Conservation (phyloP, 2,888 invertebrate species). For the Meloe dianella region DNA sequence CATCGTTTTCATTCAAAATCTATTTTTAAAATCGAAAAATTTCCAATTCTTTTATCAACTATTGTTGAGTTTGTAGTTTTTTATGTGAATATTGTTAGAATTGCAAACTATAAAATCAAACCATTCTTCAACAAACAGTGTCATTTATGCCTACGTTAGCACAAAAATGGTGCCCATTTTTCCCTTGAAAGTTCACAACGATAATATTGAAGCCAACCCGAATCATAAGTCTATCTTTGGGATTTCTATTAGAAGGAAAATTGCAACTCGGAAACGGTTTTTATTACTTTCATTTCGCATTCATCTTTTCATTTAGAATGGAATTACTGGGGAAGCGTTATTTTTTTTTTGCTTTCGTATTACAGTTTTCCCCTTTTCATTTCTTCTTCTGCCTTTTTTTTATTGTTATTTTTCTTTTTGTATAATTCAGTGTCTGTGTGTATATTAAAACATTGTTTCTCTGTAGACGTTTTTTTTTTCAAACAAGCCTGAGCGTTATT, state of each 20-base stretch:
- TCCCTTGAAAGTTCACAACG: not conserved
- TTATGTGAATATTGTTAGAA: not conserved
- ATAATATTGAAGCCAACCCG: conserved; percentile 5
- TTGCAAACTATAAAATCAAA: conserved; percentile 1
- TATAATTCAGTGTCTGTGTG: not conserved
- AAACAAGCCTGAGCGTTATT: not conserved
- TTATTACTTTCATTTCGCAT: conserved; percentile 44
- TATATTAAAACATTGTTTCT: not conserved
- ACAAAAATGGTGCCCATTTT: not conserved
- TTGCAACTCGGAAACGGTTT: conserved; percentile 40
- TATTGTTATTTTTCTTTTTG: not conserved
- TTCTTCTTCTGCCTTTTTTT: not conserved
- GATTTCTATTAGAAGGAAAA: conserved; percentile 32
- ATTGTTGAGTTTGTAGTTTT: not conserved
- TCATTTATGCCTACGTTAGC: not conserved
- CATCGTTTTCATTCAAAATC: not conserved
- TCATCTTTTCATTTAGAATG: conserved; percentile 42
- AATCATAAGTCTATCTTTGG: conserved; percentile 28
- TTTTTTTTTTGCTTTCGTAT: not conserved
- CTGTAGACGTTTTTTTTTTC: not conserved
- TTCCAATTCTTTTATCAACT: not conserved
- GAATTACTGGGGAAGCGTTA: conserved; percentile 30
- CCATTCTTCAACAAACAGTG: not conserved
- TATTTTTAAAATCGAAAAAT: not conserved
- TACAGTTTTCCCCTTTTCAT: not conserved